A percentile compares a stretch with the other conserved stretches of the same genome.
Evolutionary conservation across 2,113 vertebrate genomes (phyloP).

Genomic region (Odocoileus virginianus): DNA sequence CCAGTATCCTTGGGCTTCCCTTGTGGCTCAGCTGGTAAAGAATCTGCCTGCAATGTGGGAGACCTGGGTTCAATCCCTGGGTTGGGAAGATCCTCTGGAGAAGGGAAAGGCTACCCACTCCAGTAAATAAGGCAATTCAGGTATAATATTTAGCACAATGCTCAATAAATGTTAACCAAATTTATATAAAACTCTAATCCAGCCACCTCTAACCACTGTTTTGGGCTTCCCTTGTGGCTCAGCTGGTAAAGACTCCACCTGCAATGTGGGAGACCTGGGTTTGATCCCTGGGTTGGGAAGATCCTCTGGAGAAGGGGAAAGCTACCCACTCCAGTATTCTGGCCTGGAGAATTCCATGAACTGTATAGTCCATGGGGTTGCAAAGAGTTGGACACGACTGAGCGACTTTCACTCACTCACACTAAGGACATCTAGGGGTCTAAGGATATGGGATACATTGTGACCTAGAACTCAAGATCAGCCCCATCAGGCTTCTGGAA

Average conservation of each 20-base stretch:
- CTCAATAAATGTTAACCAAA: background rate
- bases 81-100: background rate
- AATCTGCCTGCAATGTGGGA: background rate
- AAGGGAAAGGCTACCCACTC: background rate
- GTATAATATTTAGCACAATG: background rate
- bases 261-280: background rate
- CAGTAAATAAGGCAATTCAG: background rate
- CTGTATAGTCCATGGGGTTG: background rate
- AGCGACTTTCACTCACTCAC: background rate
- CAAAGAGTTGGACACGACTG: background rate
- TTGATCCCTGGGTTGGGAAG: background rate
- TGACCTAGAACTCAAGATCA: background rate
- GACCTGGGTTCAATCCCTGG: background rate
- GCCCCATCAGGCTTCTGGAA: background rate
- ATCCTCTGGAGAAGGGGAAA: background rate
- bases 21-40: background rate
- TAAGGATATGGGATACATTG: background rate
- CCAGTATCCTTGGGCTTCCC: background rate
- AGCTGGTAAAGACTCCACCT: background rate
- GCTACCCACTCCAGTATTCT: background rate
- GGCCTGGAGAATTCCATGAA: background rate
- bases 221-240: background rate
- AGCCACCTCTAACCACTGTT: background rate
- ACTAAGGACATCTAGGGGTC: background rate
- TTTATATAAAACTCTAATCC: background rate